phyloP scores from a whole-genome alignment of 2,888 invertebrate genomes.

The Chloroclystis v-ata region DNA sequence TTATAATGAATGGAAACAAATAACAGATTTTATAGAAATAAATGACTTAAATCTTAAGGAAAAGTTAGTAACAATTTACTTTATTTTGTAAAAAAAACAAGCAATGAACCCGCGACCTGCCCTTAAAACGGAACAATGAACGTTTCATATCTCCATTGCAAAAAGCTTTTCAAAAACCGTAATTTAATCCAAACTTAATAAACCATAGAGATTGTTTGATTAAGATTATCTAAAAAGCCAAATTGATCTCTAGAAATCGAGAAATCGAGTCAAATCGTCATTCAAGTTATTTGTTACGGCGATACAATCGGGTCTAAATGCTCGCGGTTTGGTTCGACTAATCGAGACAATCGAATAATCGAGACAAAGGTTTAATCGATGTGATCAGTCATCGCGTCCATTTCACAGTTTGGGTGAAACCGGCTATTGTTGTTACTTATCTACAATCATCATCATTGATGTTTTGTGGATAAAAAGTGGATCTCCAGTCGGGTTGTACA shows the following conservation, averaged over 20 bases:
- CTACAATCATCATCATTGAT: not conserved
- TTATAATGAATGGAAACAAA: too few species aligned
- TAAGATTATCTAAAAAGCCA: conserved; percentile 32
- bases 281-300: conserved; percentile 26
- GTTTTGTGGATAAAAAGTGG: too few species aligned
- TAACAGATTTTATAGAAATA: too few species aligned
- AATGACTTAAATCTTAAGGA: too few species aligned
- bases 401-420: conserved; percentile 52
- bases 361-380: conserved; percentile 46
- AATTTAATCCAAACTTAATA: conserved; percentile 24
- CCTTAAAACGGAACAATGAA: not conserved
- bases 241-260: conserved; percentile 33
- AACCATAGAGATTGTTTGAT: conserved; percentile 30
- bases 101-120: not conserved
- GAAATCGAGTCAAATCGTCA: conserved; percentile 29
- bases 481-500: too few species aligned
- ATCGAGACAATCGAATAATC: conserved; percentile 37
- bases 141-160: not conserved
- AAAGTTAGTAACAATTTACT: too few species aligned
- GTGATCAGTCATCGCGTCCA: conserved; percentile 55
- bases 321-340: conserved; percentile 48
- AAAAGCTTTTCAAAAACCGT: conserved; percentile 16
- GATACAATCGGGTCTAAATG: conserved; percentile 24
- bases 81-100: too few species aligned
- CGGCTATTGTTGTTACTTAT: conserved; percentile 23